These are phyloP conservation scores for Molanna angustata DNA, from an alignment of 2,888 invertebrate genomes.

Conservation along the genomic window DNA sequence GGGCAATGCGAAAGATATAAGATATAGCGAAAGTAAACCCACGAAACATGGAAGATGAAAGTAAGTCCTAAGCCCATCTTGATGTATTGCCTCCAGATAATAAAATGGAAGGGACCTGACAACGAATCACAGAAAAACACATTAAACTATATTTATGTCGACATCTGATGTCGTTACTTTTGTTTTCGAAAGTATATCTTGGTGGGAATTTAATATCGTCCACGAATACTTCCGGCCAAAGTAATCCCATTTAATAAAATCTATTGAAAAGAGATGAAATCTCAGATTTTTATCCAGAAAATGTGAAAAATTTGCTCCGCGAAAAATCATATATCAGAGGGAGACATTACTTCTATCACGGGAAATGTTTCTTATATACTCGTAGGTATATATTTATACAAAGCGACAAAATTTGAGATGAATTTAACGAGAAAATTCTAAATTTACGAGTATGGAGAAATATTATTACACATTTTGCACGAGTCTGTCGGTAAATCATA, in stretches of 20 bases:
- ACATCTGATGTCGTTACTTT: slow-evolving; percentile 7
- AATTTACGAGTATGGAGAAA: too few relatives aligned
- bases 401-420: background rate
- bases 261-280: slow-evolving; percentile 4
- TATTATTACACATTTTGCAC: too few relatives aligned
- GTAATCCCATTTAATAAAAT: slow-evolving; percentile 6
- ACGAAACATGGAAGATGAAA: too few relatives aligned
- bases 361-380: too few relatives aligned
- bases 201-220: slow-evolving; percentile 5
- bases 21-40: too few relatives aligned
- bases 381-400: background rate
- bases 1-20: too few relatives aligned
- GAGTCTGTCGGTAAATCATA: too few relatives aligned
- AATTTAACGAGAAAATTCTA: background rate
- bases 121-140: slow-evolving; percentile 9
- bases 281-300: background rate
- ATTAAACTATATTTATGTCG: slow-evolving; percentile 16
- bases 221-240: slow-evolving; percentile 5
- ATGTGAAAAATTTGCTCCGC: background rate
- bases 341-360: background rate
- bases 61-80: slow-evolving; percentile 12
- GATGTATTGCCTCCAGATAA: slow-evolving; percentile 15
- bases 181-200: slow-evolving; percentile 10
- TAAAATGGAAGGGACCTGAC: slow-evolving; percentile 12
- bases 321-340: background rate